phyloP scores from a whole-genome alignment of 2,113 vertebrate species.

The Ursus arctos region DNA sequence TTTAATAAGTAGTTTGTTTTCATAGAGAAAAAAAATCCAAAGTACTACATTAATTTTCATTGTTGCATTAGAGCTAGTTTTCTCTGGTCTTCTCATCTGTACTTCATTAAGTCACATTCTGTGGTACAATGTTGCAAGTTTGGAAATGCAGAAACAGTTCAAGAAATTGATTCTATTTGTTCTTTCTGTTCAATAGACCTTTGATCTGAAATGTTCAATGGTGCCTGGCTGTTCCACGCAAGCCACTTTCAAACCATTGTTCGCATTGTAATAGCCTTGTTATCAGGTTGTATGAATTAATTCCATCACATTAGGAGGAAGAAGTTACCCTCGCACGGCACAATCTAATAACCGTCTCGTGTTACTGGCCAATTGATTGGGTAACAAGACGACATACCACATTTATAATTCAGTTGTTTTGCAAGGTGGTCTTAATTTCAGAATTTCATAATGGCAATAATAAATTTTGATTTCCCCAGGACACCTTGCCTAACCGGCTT shows the following conservation, averaged over 20 bases:
- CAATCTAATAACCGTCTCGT: constrained; percentile 67
- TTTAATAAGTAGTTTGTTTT: constrained; percentile 73
- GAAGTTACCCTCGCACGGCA: constrained; percentile 64
- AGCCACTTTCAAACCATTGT: constrained; percentile 76
- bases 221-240: constrained; percentile 70
- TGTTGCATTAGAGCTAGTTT: constrained; percentile 75
- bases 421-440: constrained; percentile 70
- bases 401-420: constrained; percentile 74
- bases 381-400: not conserved
- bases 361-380: constrained; percentile 66
- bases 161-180: constrained; percentile 85
- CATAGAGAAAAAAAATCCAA: not conserved
- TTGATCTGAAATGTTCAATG: constrained; percentile 84
- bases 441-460: constrained; percentile 63
- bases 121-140: constrained; percentile 72
- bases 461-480: constrained; percentile 61
- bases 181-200: constrained; percentile 85
- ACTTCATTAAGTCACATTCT: constrained; percentile 77
- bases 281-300: constrained; percentile 83
- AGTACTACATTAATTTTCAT: constrained; percentile 69
- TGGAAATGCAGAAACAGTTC: constrained; percentile 78
- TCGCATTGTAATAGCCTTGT: constrained; percentile 74
- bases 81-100: constrained; percentile 71
- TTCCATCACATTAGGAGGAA: constrained; percentile 79
- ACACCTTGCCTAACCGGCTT: constrained; percentile 77